Evolutionary conservation across 2,113 vertebrate species (phyloP).

Genomic region (Paradoxurus hermaphroditus): DNA sequence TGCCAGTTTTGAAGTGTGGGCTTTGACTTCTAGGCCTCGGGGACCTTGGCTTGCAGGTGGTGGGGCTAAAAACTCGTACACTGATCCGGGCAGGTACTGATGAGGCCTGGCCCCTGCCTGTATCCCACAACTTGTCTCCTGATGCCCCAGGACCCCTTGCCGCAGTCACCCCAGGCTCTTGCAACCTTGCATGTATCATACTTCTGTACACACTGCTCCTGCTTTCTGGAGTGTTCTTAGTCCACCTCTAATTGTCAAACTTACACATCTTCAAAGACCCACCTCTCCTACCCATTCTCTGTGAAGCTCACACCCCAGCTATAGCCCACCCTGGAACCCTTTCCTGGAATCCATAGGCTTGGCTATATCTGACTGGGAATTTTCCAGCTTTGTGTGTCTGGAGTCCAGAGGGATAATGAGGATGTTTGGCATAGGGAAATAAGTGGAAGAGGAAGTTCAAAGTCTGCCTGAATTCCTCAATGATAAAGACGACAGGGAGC

Average conservation of each 20-base stretch:
- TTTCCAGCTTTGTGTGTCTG: slow-evolving; percentile 7
- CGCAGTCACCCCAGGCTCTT: not conserved
- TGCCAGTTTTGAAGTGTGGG: not conserved
- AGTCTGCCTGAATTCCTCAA: slow-evolving; percentile 65
- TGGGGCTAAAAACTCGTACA: not conserved
- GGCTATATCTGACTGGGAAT: slow-evolving; percentile 5
- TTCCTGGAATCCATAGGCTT: not conserved
- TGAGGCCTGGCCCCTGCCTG: not conserved
- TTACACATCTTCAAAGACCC: not conserved
- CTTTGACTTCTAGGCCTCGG: not conserved
- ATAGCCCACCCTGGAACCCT: not conserved
- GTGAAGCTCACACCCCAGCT: not conserved
- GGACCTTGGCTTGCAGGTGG: too few species aligned
- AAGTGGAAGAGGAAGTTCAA: slow-evolving; percentile 70
- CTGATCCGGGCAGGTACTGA: not conserved
- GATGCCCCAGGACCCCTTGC: not conserved
- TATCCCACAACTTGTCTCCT: not conserved
- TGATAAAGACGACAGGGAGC: slow-evolving; percentile 64
- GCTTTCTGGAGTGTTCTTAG: not conserved
- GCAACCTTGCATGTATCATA: not conserved
- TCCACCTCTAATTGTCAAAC: not conserved
- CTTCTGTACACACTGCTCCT: not conserved
- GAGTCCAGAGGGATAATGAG: slow-evolving; percentile 48
- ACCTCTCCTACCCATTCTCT: not conserved
- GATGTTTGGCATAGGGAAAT: slow-evolving; percentile 70